Evolutionary conservation across 2,797 vertebrate species (phyloP).

Genomic region (Lutjanus argentimaculatus): DNA sequence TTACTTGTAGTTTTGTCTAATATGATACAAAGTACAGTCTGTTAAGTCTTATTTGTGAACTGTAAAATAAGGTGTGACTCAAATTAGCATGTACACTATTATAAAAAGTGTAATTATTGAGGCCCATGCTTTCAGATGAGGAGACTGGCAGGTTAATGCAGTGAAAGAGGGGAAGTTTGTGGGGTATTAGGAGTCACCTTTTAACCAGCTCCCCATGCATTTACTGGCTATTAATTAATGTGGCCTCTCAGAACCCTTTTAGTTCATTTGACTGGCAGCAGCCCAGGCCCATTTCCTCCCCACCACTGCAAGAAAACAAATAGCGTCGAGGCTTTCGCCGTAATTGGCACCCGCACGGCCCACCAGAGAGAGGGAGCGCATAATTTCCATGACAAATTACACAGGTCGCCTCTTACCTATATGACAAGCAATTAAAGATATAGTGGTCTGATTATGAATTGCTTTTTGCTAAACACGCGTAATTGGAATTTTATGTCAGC

Average conservation of each 20-base stretch:
- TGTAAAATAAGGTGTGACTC: no score
- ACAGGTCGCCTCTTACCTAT: slow-evolving; percentile 54
- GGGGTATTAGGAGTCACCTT: slow-evolving; percentile 47
- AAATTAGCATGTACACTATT: slow-evolving; percentile 12
- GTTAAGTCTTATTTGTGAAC: no score
- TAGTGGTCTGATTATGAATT: slow-evolving; percentile 52
- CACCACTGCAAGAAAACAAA: slow-evolving; percentile 56
- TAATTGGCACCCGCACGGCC: slow-evolving; percentile 62
- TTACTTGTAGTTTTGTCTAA: no score
- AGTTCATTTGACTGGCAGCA: slow-evolving; percentile 71
- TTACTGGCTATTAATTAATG: slow-evolving; percentile 65
- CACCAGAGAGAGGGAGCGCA: slow-evolving; percentile 4
- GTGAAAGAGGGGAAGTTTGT: slow-evolving; percentile 10
- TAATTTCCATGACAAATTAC: slow-evolving; percentile 62
- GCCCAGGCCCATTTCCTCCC: slow-evolving; percentile 51
- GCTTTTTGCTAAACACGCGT: slow-evolving; percentile 57
- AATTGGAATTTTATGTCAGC: slow-evolving; percentile 63
- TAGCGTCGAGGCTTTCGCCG: slow-evolving; percentile 33
- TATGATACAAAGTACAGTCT: no score
- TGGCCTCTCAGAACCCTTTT: slow-evolving; percentile 45
- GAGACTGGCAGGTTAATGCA: slow-evolving; percentile 54
- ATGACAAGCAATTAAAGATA: slow-evolving; percentile 74
- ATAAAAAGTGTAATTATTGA: slow-evolving; percentile 48
- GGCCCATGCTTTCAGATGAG: slow-evolving; percentile 13
- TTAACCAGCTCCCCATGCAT: slow-evolving; percentile 49